Conservation (phyloP, 2,797 vertebrate species). For the Sebastes matsubarae region DNA sequence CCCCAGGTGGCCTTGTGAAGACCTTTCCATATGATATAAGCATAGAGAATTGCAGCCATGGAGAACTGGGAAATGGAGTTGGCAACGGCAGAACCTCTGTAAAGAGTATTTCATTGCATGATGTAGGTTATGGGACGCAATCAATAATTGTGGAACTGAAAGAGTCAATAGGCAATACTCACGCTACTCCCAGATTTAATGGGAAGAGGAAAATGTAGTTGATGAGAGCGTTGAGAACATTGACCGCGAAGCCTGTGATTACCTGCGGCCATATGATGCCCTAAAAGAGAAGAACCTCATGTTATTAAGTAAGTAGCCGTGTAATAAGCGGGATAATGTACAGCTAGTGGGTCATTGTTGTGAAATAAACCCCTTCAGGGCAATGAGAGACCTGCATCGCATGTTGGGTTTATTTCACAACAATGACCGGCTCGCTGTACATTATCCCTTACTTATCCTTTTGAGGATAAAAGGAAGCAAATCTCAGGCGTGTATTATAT, state of each 20-base stretch:
- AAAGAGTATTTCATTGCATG: background rate
- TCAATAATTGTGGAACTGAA: background rate
- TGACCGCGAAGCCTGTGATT: conserved; percentile 85
- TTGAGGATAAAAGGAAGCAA: background rate
- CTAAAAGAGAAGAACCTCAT: conserved; percentile 72
- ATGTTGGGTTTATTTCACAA: too few relatives aligned
- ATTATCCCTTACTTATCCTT: background rate
- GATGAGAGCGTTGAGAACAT: conserved; percentile 86
- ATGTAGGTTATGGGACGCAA: background rate
- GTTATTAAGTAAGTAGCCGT: background rate
- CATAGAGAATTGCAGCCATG: conserved; percentile 82
- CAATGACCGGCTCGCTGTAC: too few relatives aligned
- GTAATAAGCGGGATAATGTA: too few relatives aligned
- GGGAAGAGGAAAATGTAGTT: conserved; percentile 87
- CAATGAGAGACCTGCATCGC: too few relatives aligned
- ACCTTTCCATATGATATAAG: conserved; percentile 85
- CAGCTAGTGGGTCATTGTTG: too few relatives aligned
- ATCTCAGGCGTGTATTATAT: background rate
- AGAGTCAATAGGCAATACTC: conserved; percentile 73
- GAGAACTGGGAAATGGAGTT: conserved; percentile 86
- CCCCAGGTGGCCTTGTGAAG: conserved; percentile 89
- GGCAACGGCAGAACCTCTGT: conserved; percentile 90
- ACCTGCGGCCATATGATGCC: conserved; percentile 91
- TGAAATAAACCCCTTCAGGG: too few relatives aligned
- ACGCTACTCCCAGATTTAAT: conserved; percentile 89